These are phyloP conservation scores for Corydoras sp. DNA, from an alignment of 2,113 vertebrate species.

Conservation along the genomic window DNA sequence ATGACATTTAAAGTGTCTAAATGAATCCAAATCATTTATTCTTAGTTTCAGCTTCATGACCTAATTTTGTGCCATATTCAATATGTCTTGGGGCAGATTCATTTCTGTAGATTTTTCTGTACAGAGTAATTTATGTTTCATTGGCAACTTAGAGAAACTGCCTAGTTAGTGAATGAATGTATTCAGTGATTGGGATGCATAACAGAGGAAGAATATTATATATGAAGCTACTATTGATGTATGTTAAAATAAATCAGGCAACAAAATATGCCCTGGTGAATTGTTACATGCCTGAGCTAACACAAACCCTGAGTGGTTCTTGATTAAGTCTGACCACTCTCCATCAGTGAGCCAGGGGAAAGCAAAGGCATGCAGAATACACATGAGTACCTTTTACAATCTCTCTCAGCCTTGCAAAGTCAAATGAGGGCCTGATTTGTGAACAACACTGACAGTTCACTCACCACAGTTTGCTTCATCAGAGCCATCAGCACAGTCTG, in stretches of 20 bases:
- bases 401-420: slow-evolving; percentile 21
- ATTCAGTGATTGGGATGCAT: not conserved
- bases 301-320: slow-evolving; percentile 34
- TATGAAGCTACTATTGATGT: slow-evolving; percentile 32
- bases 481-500: slow-evolving; percentile 93
- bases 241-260: slow-evolving; percentile 40
- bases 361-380: slow-evolving; percentile 34
- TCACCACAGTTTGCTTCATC: slow-evolving; percentile 96
- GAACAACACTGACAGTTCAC: slow-evolving; percentile 52
- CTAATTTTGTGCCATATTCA: no score
- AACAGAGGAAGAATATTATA: slow-evolving; percentile 24
- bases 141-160: not conserved
- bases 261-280: slow-evolving; percentile 34
- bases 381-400: slow-evolving; percentile 46
- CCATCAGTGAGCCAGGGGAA: slow-evolving; percentile 32
- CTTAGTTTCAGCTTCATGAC: no score
- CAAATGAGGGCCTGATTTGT: slow-evolving; percentile 43
- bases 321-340: slow-evolving; percentile 42
- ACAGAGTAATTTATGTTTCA: not conserved
- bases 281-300: slow-evolving; percentile 40
- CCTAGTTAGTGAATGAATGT: not conserved
- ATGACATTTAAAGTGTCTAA: no score
- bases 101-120: not conserved
- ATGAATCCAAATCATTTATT: no score
- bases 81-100: no score